A percentile compares a stretch with the other conserved stretches of the same genome.
These are phyloP conservation scores for Solea solea DNA, from an alignment of 2,113 vertebrate species.

Conservation along the genomic window DNA sequence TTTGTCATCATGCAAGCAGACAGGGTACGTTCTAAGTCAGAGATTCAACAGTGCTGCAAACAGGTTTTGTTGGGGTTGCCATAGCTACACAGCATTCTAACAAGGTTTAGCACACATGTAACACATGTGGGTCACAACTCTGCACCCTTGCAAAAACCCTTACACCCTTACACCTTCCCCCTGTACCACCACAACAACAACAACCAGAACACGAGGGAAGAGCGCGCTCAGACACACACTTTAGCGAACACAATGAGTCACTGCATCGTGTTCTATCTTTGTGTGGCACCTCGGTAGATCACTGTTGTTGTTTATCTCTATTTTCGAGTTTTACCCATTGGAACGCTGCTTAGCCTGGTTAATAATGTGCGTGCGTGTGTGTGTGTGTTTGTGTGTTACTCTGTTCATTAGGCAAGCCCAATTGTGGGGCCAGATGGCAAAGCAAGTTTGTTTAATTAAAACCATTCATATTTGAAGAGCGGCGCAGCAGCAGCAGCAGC, in stretches of 20 bases:
- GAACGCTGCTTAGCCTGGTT: constrained; percentile 63
- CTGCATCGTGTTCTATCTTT: constrained; percentile 40
- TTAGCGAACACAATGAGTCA: constrained; percentile 37
- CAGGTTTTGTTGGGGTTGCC: too few species aligned
- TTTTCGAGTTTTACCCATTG: constrained; percentile 39
- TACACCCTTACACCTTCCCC: too few species aligned
- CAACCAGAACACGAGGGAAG: too few species aligned
- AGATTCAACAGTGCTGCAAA: too few species aligned
- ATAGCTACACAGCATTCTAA: too few species aligned
- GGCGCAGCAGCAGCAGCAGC: constrained; percentile 48
- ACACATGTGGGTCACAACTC: too few species aligned
- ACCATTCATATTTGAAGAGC: constrained; percentile 85
- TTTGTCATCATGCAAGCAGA: too few species aligned
- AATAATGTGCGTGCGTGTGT: constrained; percentile 43
- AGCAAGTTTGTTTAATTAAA: constrained; percentile 84
- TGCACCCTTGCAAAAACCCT: too few species aligned
- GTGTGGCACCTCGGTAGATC: constrained; percentile 51
- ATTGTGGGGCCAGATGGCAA: constrained; percentile 83
- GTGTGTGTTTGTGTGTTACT: constrained; percentile 45
- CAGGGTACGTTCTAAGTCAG: too few species aligned
- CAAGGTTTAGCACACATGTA: too few species aligned
- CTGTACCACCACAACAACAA: too few species aligned
- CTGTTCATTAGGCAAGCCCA: constrained; percentile 76
- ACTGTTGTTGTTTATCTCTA: constrained; percentile 48
- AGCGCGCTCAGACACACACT: neutral